Evolutionary conservation across 2,113 vertebrate genomes (phyloP).

Genomic region (Barnardius zonarius): DNA sequence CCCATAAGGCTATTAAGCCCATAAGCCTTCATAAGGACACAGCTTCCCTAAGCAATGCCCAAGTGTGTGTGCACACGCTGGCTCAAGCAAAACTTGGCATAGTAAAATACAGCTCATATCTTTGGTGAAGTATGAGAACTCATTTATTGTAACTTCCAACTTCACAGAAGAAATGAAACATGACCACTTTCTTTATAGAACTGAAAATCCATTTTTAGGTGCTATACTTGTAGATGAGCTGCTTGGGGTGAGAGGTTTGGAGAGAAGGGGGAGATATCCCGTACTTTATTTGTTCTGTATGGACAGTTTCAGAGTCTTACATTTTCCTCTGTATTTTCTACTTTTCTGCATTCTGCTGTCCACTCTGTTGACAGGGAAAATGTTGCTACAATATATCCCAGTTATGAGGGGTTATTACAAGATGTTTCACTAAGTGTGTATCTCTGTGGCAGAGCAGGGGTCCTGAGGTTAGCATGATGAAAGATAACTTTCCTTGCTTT

Average conservation of each 20-base stretch:
- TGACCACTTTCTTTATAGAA: background rate
- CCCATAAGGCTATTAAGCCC: too few species aligned
- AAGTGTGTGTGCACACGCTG: background rate
- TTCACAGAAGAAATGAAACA: background rate
- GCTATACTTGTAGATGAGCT: background rate
- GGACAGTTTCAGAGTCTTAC: background rate
- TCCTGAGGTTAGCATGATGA: background rate
- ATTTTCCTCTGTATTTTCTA: background rate
- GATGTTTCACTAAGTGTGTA: fast-evolving
- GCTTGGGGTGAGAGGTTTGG: background rate
- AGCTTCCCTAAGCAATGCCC: background rate
- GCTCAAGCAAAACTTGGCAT: background rate
- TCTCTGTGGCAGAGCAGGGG: background rate
- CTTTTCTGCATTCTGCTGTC: background rate
- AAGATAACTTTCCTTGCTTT: background rate
- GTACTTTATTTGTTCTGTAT: background rate
- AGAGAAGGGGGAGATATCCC: background rate
- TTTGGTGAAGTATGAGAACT: background rate
- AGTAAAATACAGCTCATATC: background rate
- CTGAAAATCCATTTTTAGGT: background rate
- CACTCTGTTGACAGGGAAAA: background rate
- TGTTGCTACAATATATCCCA: background rate
- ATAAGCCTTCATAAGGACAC: background rate
- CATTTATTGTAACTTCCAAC: background rate
- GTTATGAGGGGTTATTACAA: background rate